Evolutionary conservation across 2,797 vertebrate genomes (phyloP), one percentile per base, ranked within the genome.

Genomic region (Sphenodon punctatus): DNA sequence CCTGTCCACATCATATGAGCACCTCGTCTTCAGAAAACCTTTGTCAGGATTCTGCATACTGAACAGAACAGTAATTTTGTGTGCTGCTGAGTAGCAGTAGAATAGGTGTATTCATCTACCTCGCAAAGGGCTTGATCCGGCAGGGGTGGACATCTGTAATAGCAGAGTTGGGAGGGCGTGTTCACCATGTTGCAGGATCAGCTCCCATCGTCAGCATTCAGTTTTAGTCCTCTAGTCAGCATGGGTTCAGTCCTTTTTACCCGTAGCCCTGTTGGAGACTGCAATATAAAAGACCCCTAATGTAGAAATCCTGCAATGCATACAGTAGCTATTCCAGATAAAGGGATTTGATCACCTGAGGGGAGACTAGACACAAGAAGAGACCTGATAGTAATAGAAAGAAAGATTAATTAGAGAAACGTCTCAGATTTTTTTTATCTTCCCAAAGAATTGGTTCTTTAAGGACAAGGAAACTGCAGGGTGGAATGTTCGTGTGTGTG

Each of bases 141-240:
- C 42, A 0, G 36, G 36, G 17, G 32, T 1, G 19, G 55, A 2
- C 41, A 0, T 0, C 15, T 23, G 51, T 53, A 20, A 0, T 2
- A 1, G 15, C 2, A 13, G 48, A 9, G 56, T 2, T 3, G 0
- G 45, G 4, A n/a, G n/a, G n/a, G n/a, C n/a, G 22, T 4, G 51
- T 73, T 69, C 70, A 46, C 74, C n/a, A 9, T 25, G 69, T 4
- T 22, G 7, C 6, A 4, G 0, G 34, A 36, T n/a, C 55, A 32
- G 63, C 14, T 11, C 34, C 34, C 36, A 36, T 36, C 34, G 36
- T 34, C 36, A 8, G 34, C 32, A 6, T n/a, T 39, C 46, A 68
- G 34, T 5, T 6, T 2, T 8, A 17, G n/a, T 3, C 66, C 49
- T 27, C 53, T 19, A 2, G 22, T n/a, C 7, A 13, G 23, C 1